phyloP scores from a whole-genome alignment of 2,888 invertebrate genomes.

The Apodemia zela region DNA sequence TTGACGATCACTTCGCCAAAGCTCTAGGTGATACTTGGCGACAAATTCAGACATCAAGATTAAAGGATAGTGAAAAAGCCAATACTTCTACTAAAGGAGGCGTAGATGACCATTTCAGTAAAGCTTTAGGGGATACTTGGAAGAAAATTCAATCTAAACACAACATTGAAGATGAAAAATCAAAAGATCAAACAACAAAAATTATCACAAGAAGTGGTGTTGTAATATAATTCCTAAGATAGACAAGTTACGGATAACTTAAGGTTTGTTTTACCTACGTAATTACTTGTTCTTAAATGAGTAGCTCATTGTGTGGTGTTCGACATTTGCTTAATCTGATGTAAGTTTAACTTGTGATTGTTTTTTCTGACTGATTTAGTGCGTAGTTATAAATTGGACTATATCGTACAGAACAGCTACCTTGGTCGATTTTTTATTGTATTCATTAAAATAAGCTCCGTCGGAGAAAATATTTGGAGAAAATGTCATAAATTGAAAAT shows the following conservation, averaged over 20 bases:
- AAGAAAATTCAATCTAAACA: constrained; percentile 83
- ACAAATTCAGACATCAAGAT: constrained; percentile 83
- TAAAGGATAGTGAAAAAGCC: constrained; percentile 65
- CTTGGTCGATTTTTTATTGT: too few species aligned
- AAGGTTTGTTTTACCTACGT: constrained; percentile 7
- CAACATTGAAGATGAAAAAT: constrained; percentile 59
- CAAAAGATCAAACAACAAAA: constrained; percentile 65
- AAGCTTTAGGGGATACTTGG: constrained; percentile 93
- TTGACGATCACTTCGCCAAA: constrained; percentile 96
- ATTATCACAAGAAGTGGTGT: constrained; percentile 74
- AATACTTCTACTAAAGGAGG: constrained; percentile 46
- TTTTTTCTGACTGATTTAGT: constrained; percentile 1
- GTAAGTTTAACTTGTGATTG: background rate
- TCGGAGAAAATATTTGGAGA: too few species aligned
- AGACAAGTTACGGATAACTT: constrained; percentile 1
- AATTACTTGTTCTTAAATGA: constrained; percentile 1
- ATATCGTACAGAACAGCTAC: background rate
- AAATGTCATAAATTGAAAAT: too few species aligned
- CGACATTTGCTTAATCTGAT: background rate
- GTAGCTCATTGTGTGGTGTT: background rate
- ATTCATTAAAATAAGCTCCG: too few species aligned
- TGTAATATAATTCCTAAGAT: constrained; percentile 58
- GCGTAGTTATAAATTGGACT: background rate
- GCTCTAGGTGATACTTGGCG: constrained; percentile 92
- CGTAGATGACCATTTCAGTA: constrained; percentile 93